These are phyloP conservation scores for Brachionus manjavacas DNA, from an alignment of 1,140 invertebrate species.

Conservation along the genomic window DNA sequence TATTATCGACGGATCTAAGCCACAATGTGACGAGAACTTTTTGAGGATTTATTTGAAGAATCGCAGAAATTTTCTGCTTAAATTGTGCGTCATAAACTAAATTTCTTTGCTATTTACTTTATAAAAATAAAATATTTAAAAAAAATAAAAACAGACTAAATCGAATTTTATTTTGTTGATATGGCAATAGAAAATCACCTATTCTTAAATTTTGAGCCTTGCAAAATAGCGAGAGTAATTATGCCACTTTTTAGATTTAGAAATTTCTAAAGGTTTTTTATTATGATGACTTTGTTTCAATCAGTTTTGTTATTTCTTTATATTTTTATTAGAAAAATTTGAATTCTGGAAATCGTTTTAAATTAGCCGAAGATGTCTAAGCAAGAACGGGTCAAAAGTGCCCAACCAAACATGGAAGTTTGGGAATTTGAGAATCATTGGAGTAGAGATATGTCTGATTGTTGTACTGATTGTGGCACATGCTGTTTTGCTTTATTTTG, in stretches of 20 bases:
- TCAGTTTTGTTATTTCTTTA: not conserved
- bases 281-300: not conserved
- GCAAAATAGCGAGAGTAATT: not conserved
- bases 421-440: conserved; percentile 39
- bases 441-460: conserved; percentile 25
- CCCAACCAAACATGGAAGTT: conserved; percentile 11
- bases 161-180: conserved; percentile 8
- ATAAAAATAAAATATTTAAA: not conserved
- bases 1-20: too few species aligned
- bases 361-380: not conserved
- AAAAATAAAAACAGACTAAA: not conserved
- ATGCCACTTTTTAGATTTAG: not conserved
- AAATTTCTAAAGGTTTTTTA: not conserved
- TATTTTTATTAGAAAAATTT: not conserved
- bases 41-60: not conserved
- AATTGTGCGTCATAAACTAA: not conserved
- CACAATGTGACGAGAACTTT: too few species aligned
- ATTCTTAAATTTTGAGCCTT: not conserved
- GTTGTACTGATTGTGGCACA: conserved; percentile 2
- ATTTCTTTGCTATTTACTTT: not conserved
- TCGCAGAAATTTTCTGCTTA: not conserved
- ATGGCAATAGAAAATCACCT: conserved; percentile 15
- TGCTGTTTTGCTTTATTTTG: conserved; percentile 20
- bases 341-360: not conserved
- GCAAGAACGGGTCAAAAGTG: not conserved